Evolutionary conservation across 2,797 vertebrate species (phyloP).

Genomic region (Danio albolineatus): DNA sequence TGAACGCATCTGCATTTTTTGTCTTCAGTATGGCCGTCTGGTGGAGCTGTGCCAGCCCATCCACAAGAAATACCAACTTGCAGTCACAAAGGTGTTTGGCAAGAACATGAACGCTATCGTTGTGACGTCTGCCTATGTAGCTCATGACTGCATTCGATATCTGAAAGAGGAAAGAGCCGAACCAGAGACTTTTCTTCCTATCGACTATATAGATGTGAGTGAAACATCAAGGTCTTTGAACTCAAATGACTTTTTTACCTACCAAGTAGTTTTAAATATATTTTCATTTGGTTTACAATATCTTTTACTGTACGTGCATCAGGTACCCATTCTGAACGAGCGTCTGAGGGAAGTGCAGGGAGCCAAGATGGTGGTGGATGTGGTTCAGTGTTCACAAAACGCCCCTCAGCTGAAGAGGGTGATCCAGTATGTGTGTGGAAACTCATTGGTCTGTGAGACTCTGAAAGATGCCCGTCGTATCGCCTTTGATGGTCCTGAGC

Average conservation of each 20-base stretch:
- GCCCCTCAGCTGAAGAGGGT: conserved; percentile 82
- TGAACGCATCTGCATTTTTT: background rate
- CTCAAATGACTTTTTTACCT: background rate
- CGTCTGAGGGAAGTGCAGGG: conserved; percentile 86
- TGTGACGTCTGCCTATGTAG: conserved; percentile 87
- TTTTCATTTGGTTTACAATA: background rate
- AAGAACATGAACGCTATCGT: conserved; percentile 88
- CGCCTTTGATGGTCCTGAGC: conserved; percentile 85
- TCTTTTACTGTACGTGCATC: background rate
- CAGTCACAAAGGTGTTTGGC: conserved; percentile 92
- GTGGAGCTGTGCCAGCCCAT: conserved; percentile 92
- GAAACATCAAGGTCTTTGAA: background rate
- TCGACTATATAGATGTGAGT: conserved; percentile 92
- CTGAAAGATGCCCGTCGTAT: conserved; percentile 85
- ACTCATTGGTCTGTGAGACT: conserved; percentile 90
- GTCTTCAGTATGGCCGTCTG: conserved; percentile 87
- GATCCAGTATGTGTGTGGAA: conserved; percentile 93
- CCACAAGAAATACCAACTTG: conserved; percentile 95
- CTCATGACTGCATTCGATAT: conserved; percentile 88
- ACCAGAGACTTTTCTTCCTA: conserved; percentile 92
- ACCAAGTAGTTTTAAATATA: background rate
- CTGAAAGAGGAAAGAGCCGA: conserved; percentile 90
- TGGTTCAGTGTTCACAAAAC: conserved; percentile 80
- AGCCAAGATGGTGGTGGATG: conserved; percentile 91
- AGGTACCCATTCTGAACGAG: conserved; percentile 90